Evolutionary conservation across 2,888 invertebrate genomes (phyloP), one percentile per base, ranked within the genome.

Genomic region (Mythimna albipuncta): DNA sequence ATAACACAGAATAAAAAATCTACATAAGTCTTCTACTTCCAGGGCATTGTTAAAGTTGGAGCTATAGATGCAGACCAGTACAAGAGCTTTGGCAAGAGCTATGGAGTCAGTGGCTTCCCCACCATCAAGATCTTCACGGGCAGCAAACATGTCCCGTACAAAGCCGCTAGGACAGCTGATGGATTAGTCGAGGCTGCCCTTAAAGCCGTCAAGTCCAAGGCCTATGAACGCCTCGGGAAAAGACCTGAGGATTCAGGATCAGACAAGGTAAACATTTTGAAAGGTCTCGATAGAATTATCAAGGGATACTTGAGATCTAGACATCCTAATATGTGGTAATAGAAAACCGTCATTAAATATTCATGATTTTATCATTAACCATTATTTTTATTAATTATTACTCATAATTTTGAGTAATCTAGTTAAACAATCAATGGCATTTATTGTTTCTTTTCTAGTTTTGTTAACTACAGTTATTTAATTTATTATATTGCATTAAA

Each of bases 21-120:
- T 52, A 63, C n/a, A 44, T 44, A n/a, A 64, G 35, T 38, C n/a
- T 59, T 54, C 1, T 58, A 44, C 85, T 91, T 94, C 32, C 90
- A 98, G 98, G 99, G 99, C 75, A 97, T 99, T 19, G 98, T 98
- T 0, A 99, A 99, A 97, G 98, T 99, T 7, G 99, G 99, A 64
- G 99, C 99, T 9, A 97, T 99, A 0, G 98, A 99, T 96, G 98
- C 98, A 58, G 99, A 99, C 91, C 97, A 98, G 64, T 98, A 99
- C 90, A 98, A 98, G 89, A 97, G 98, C 7, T 94, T 99, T 0
- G 98, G 98, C 50, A 97, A 97, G 1, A 97, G 98, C 87, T 99
- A 97, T 95, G 98, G 97, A 58, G 98, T 99, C 52, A 96, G 97
- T 84, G 99, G 99, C 65, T 99, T 99, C 93, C 99, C 99, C 5